phyloP scores from a whole-genome alignment of 2,888 invertebrate genomes.

The Xestia rhomboidea region DNA sequence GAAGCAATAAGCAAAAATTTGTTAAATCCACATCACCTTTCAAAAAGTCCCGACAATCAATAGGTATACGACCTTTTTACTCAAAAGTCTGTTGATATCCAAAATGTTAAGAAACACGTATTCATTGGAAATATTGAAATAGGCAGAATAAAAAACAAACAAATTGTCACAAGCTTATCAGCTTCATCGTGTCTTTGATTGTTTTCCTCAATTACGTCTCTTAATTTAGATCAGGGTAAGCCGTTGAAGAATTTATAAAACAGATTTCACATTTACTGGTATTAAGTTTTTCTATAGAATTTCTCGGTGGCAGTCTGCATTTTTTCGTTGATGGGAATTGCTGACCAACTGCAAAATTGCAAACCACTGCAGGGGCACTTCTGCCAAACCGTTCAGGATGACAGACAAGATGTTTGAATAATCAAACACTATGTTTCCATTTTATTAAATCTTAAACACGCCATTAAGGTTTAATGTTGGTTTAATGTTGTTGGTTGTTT shows the following conservation, averaged over 20 bases:
- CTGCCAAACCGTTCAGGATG: background rate
- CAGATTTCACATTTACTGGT: background rate
- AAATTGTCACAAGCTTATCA: background rate
- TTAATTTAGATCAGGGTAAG: slow-evolving; percentile 19
- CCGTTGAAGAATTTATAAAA: background rate
- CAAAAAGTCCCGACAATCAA: background rate
- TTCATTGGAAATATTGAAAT: background rate
- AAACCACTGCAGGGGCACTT: no score
- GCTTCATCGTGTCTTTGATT: background rate
- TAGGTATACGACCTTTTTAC: background rate
- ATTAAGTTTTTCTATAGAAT: background rate
- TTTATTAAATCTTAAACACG: no score
- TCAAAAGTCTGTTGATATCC: background rate
- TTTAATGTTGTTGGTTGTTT: no score
- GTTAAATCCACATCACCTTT: no score
- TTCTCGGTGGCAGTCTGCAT: background rate
- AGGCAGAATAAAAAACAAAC: background rate
- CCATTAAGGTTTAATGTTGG: no score
- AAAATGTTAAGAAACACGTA: background rate
- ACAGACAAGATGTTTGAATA: background rate
- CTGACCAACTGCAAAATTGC: no score
- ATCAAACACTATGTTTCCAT: background rate
- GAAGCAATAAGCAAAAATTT: no score
- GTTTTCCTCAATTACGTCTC: slow-evolving; percentile 24
- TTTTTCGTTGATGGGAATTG: background rate